Base-by-base conservation (phyloP, 2,797 vertebrate genomes). In the Coregonus suidteri region DNA sequence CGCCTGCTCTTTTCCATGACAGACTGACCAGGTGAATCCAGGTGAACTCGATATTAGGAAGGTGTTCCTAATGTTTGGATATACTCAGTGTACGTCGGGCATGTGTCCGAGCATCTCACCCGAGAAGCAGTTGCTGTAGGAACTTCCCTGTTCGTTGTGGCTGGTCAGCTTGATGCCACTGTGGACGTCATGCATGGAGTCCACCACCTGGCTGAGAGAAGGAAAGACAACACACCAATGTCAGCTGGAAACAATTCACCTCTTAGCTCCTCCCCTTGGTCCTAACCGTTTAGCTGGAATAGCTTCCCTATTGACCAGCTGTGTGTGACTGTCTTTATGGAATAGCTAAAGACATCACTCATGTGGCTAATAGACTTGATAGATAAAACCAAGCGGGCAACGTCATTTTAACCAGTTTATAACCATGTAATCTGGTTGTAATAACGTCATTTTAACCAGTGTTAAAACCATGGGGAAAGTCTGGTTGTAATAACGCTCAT, bases 111-210 rank as follows among this genome's bases (percentile, higher is more conserved):
- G 3, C 37, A 4, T n/a, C 73, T 86, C 79, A 98, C 98, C 98
- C 91, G 95, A 94, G 90, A 99, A 98, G 73, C 96, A 98, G 93
- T 97, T 96, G 87, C 94, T 97, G 86, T 96, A 97, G 52, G 92
- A 95, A 90, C 84, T 97, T 84, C 96, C 96, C 82, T 98, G 97
- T 85, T 97, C 95, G 89, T 95, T 84, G 3, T 97, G 96, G 88
- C 83, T 95, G 70, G 90, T 94, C 81, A 95, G 86, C 80, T 93
- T 96, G 83, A 99, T 95, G 20, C 97, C 97, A 14, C 87, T 94
- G 90, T 93, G 94, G 73, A 92, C 82, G 37, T 98, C 96, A 0
- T 93, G 95, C 97, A 99, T 97, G 84, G 94, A 94, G 84, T 96
- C 96, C 91, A 98, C 87, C 68, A 99, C 96, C 77, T 95, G 91